A percentile compares a stretch with the other conserved stretches of the same genome.
Conservation (phyloP, 92 coral and sea anemone species). For the Chrysogorgia sp. region DNA sequence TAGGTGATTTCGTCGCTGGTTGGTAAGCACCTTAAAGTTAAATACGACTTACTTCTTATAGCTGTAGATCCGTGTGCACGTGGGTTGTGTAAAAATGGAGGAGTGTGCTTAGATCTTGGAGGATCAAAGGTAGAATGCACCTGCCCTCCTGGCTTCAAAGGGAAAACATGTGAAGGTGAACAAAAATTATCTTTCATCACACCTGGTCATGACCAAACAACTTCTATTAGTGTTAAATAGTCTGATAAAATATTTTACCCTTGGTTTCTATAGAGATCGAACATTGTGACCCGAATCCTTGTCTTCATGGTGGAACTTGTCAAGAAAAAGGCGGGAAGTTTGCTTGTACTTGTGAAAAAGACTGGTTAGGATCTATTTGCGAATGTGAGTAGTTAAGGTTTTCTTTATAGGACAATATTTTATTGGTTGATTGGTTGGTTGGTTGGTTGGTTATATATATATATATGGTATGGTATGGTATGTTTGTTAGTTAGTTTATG, state of each 20-base stretch:
- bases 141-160: conserved; percentile 78
- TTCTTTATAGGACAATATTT: background rate
- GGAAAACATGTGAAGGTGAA: conserved; percentile 86
- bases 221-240: too few relatives aligned
- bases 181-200: background rate
- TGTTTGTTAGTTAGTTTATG: too few relatives aligned
- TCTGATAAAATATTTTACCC: too few relatives aligned
- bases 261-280: conserved; percentile 18
- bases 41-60: conserved; percentile 30
- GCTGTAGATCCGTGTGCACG: conserved; percentile 78
- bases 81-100: conserved; percentile 73
- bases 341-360: conserved; percentile 22
- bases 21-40: too few relatives aligned
- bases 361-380: conserved; percentile 44
- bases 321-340: conserved; percentile 23
- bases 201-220: too few relatives aligned
- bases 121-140: conserved; percentile 60
- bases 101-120: conserved; percentile 21
- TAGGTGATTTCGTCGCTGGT: background rate
- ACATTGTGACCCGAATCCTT: conserved; percentile 40
- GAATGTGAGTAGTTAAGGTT: conserved; percentile 7
- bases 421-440: too few relatives aligned
- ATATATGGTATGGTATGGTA: too few relatives aligned
- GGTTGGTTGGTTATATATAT: too few relatives aligned
- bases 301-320: conserved; percentile 38